Evolutionary conservation across 2,888 invertebrate species (phyloP).

Genomic region (Chironomus riparius): DNA sequence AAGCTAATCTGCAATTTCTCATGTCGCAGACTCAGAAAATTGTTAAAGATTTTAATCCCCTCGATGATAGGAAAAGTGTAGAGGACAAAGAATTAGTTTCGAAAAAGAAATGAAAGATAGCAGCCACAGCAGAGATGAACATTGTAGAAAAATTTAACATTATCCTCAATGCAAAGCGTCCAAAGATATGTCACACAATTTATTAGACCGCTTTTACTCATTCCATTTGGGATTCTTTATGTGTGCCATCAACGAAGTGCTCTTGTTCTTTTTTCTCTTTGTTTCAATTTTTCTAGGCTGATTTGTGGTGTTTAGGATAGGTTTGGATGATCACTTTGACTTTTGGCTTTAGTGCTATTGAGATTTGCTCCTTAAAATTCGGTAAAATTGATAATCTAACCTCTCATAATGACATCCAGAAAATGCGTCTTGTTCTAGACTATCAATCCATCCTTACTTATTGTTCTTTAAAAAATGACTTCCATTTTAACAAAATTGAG

Average conservation of each 20-base stretch:
- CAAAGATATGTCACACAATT: conserved; percentile 10
- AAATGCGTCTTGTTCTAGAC: no score
- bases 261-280: no score
- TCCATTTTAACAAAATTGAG: neutral
- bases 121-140: conserved; percentile 9
- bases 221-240: neutral
- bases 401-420: no score
- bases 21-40: conserved; percentile 23
- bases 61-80: neutral
- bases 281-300: no score
- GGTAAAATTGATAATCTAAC: no score
- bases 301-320: no score
- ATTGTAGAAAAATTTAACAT: conserved; percentile 1
- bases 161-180: neutral
- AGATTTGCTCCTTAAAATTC: neutral
- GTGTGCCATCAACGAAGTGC: no score
- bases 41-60: conserved; percentile 23
- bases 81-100: neutral
- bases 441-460: no score
- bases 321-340: no score
- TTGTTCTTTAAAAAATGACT: neutral
- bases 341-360: no score
- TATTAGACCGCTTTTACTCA: conserved; percentile 1
- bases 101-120: neutral
- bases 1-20: conserved; percentile 24